phyloP scores from a whole-genome alignment of 1,140 invertebrate genomes.

The Brachionus asplanchnoidis region DNA sequence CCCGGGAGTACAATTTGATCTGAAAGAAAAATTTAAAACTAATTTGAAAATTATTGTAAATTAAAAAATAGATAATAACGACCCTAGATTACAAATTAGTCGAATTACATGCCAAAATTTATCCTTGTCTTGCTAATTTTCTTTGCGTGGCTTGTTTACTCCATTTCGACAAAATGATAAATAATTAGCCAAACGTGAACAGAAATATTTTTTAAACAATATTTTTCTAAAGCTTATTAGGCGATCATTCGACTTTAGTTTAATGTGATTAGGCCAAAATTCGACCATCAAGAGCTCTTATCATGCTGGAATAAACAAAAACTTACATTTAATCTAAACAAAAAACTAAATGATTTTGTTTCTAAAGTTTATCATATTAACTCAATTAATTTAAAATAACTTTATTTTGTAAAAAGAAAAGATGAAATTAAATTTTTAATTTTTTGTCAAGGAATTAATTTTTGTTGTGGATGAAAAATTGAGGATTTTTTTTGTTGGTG shows the following conservation, averaged over 20 bases:
- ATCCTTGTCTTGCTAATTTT: neutral
- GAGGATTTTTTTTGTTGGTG: no score
- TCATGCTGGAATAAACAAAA: neutral
- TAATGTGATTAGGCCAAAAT: neutral
- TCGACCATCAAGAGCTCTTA: neutral
- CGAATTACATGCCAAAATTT: neutral
- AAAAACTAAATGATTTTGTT: neutral
- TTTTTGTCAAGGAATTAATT: no score
- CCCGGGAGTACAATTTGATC: neutral
- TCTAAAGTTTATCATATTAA: neutral
- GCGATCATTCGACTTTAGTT: neutral
- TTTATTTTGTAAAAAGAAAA: no score
- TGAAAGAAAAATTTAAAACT: conserved; percentile 11
- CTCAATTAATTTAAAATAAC: no score
- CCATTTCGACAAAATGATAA: neutral
- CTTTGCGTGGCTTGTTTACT: neutral
- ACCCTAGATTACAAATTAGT: conserved; percentile 2
- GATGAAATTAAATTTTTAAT: no score
- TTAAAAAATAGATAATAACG: conserved; percentile 14
- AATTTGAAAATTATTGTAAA: conserved; percentile 16
- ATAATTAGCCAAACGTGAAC: neutral
- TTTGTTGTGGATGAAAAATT: neutral
- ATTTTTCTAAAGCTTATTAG: neutral
- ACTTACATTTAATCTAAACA: neutral
- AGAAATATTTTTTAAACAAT: neutral